Evolutionary conservation across 1,140 invertebrate species (phyloP), one percentile per base, ranked within the genome.

Genomic region (Dendroctonus valens): DNA sequence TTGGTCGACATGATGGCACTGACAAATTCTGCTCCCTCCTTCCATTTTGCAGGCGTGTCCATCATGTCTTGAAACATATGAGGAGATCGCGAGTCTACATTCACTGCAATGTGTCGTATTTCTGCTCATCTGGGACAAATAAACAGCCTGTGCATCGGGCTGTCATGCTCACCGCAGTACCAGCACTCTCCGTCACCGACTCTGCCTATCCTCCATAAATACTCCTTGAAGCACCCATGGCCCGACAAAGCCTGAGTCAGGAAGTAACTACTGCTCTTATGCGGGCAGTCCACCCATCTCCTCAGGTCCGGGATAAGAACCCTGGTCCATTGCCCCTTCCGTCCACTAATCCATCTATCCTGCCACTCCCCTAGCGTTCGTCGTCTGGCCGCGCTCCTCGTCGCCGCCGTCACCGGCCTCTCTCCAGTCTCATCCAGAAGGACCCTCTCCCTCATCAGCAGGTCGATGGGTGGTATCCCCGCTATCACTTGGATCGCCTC

Each of bases 381-480:
- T 11, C 15, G 15, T 11, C 15, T 39, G 12, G 44, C 12, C 12
- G 12, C 12, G 44, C 9, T 46, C 44, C 12, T 12, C 9, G 9
- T 46, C 44, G 9, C 12, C 9, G 44, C 44, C 44, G 12, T 46
- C 9, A 46, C 37, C 41, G 44, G 12, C 37, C 41, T 7, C 12
- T 52, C n/a, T 5, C 11, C 46, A n/a, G 7, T 38, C 7, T 61
- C 8, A 26, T 61, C 59, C 39, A 51, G 8, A 14, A 9, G 41
- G 49, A 12, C 44, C 58, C 61, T 63, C 48, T 67, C 51, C 46
- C 57, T 55, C 0, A 63, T 59, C 6, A 73, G 11, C n/a, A 73
- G 59, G n/a, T 74, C 66, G 6, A 74, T 72, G 2, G 72, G 68
- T 9, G 63, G 65, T 8, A 46, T 61, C 12, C 67, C 59, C 12